Conservation (phyloP, 35 echinoderm and acorn worm genomes). For the Ophiothrix spiculata region DNA sequence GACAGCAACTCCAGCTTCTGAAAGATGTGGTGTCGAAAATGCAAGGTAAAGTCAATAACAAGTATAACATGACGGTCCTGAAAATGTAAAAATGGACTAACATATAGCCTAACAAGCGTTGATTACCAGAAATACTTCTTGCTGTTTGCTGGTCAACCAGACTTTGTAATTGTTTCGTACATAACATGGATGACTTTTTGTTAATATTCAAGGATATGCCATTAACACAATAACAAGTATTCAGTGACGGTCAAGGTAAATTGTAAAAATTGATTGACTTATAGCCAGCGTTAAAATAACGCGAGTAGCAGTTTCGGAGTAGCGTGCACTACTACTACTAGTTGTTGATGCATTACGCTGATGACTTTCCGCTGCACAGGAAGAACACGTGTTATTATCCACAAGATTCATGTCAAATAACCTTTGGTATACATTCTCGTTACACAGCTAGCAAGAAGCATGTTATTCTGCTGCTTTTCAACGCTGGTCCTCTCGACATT, state of each 20-base stretch:
- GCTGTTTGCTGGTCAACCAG: background rate
- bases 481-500: slow-evolving; percentile 91
- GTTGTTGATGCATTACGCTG: no score
- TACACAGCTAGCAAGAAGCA: slow-evolving; percentile 59
- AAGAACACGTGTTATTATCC: no score
- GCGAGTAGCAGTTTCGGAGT: no score
- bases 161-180: background rate
- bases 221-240: background rate
- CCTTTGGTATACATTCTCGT: background rate
- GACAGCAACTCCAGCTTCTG: slow-evolving; percentile 73
- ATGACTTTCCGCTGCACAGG: no score
- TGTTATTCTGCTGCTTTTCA: slow-evolving; percentile 83
- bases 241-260: no score
- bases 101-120: background rate
- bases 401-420: background rate
- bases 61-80: background rate
- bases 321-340: no score
- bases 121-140: background rate
- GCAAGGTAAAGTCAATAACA: slow-evolving; percentile 50
- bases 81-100: background rate
- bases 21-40: slow-evolving; percentile 66
- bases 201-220: background rate
- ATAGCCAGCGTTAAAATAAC: background rate
- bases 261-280: background rate
- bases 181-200: background rate